Percentiles rank a stretch among this genome's conserved stretches.
These are phyloP conservation scores for Cerastis leucographa DNA, from an alignment of 2,888 invertebrate species.

Conservation along the genomic window DNA sequence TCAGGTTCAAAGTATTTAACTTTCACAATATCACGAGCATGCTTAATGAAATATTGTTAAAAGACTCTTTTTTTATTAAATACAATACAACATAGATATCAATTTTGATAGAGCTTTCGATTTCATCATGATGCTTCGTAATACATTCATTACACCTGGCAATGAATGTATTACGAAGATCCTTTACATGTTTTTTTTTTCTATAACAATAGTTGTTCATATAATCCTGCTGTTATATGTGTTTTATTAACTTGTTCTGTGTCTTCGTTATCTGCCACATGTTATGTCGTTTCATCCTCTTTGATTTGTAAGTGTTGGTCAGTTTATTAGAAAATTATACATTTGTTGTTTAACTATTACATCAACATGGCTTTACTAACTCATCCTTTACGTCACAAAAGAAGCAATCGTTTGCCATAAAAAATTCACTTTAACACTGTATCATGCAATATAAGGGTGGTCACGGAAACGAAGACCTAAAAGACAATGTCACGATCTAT, in stretches of 20 bases:
- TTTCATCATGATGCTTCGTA: background rate
- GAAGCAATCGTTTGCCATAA: background rate
- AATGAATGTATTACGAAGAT: too few relatives aligned
- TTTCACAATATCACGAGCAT: background rate
- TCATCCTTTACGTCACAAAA: constrained; percentile 2
- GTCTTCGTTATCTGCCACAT: background rate
- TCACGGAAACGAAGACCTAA: constrained; percentile 34
- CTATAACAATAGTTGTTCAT: background rate
- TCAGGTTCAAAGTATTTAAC: background rate
- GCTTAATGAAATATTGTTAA: background rate
- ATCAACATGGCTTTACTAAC: background rate
- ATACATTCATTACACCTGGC: background rate
- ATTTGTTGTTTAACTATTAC: background rate
- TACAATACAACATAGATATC: background rate
- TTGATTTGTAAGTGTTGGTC: background rate
- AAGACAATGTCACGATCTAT: constrained; percentile 50
- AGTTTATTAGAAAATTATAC: background rate
- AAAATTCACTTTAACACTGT: constrained; percentile 6
- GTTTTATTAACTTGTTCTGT: background rate
- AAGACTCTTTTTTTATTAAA: background rate
- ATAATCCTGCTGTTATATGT: background rate
- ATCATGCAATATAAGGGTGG: constrained; percentile 44
- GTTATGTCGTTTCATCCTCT: background rate
- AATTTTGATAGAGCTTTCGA: background rate
- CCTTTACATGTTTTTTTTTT: background rate